Percentiles rank a stretch among this genome's conserved stretches.
Evolutionary conservation across 1,140 invertebrate species (phyloP).

Genomic region (Tetramorium parvispinum): DNA sequence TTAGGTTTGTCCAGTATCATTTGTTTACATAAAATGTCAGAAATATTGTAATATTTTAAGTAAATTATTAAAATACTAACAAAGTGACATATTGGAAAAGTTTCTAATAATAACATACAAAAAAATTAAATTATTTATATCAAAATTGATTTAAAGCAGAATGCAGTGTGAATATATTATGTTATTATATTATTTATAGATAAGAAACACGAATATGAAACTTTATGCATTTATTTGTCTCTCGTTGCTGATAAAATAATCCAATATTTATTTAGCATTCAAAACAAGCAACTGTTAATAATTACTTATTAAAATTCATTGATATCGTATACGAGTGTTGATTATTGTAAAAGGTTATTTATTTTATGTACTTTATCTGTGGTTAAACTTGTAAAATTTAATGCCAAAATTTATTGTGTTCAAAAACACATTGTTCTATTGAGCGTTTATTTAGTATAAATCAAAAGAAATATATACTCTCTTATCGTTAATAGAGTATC

Average conservation of each 20-base stretch:
- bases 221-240: neutral
- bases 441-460: neutral
- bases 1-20: neutral
- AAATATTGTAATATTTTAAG: neutral
- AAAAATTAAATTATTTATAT: neutral
- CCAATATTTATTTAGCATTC: neutral
- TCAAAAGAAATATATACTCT: neutral
- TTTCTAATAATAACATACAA: neutral
- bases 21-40: constrained; percentile 1
- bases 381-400: neutral
- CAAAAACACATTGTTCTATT: neutral
- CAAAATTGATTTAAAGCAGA: neutral
- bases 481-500: constrained; percentile 26
- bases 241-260: neutral
- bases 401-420: neutral
- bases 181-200: constrained; percentile 31
- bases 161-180: neutral
- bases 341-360: neutral
- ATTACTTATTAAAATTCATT: constrained; percentile 24
- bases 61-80: neutral
- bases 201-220: neutral
- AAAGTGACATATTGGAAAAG: neutral
- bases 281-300: constrained; percentile 12
- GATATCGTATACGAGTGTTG: neutral
- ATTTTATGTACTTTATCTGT: neutral